Evolutionary conservation across 2,888 invertebrate genomes (phyloP).

Genomic region (Ligdia adustata): DNA sequence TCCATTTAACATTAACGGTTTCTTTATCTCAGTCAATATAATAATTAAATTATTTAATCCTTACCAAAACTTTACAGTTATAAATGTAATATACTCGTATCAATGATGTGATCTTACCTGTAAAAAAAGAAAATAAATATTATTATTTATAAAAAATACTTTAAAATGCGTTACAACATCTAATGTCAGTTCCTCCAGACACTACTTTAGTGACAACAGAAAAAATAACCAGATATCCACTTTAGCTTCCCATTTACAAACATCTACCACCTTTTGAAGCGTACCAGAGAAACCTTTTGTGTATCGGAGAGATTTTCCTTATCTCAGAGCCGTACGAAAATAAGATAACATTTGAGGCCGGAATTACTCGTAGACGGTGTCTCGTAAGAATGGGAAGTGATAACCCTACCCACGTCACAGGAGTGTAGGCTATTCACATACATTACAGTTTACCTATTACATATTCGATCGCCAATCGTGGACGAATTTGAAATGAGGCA

Average conservation of each 20-base stretch:
- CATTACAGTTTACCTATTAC: conserved; percentile 28
- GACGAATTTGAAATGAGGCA: conserved; percentile 77
- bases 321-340: conserved; percentile 17
- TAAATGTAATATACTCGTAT: conserved; percentile 1
- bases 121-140: conserved; percentile 21
- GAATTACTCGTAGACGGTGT: conserved; percentile 22
- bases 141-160: background rate
- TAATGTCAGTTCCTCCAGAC: too few relatives aligned
- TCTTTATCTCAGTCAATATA: too few relatives aligned
- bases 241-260: too few relatives aligned
- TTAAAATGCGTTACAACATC: too few relatives aligned
- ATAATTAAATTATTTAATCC: conserved; percentile 4
- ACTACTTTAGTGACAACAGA: too few relatives aligned
- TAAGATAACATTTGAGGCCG: conserved; percentile 25
- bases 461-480: conserved; percentile 52
- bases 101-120: conserved; percentile 28
- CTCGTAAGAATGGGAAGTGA: conserved; percentile 14
- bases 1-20: too few relatives aligned
- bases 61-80: conserved; percentile 25
- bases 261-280: too few relatives aligned
- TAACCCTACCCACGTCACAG: conserved; percentile 18
- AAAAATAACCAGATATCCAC: too few relatives aligned
- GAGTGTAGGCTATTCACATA: conserved; percentile 31
- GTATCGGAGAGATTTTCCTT: conserved; percentile 9
- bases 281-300: conserved; percentile 8